These are phyloP conservation scores for Gallirallus australis DNA, from an alignment of 2,797 vertebrate species.

Conservation along the genomic window DNA sequence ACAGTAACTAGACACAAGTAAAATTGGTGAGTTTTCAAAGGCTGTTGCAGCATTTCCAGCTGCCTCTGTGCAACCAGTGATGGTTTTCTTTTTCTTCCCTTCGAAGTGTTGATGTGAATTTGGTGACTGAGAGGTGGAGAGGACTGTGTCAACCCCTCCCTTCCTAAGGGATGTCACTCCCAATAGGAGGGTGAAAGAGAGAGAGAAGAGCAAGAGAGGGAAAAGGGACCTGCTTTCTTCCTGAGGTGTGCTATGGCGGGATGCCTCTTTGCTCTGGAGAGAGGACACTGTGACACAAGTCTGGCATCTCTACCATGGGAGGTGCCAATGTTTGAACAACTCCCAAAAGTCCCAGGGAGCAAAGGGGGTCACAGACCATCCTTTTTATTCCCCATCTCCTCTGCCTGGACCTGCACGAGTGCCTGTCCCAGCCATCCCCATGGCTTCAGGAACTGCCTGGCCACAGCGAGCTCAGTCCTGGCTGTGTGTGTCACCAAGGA, in stretches of 20 bases:
- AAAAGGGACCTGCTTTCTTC: background rate
- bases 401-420: background rate
- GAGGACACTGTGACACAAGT: background rate
- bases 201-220: background rate
- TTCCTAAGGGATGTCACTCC: background rate
- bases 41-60: background rate
- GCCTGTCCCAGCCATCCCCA: background rate
- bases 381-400: background rate
- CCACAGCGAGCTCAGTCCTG: background rate
- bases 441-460: background rate
- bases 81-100: background rate
- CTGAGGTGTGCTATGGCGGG: background rate
- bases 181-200: background rate
- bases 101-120: background rate
- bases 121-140: background rate
- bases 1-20: background rate
- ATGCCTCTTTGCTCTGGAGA: background rate
- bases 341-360: background rate
- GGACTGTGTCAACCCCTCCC: background rate
- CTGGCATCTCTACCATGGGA: background rate
- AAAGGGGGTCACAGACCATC: background rate
- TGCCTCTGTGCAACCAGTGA: background rate
- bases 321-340: background rate
- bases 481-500: background rate
- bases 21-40: background rate